Conservation (phyloP, 2,113 vertebrate species). For the Narcine bancroftii region DNA sequence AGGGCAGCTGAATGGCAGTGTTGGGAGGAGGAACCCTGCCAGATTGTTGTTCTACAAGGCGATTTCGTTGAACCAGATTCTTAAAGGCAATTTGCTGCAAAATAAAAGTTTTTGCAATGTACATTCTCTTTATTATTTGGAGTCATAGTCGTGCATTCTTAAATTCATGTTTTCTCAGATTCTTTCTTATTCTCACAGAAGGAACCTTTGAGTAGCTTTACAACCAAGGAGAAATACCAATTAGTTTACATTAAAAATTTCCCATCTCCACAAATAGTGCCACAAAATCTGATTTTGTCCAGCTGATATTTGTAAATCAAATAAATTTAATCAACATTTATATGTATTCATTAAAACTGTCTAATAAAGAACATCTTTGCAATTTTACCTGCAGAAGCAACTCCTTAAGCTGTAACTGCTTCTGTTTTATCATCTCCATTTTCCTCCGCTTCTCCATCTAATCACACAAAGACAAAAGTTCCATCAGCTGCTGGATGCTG, state of each 20-base stretch:
- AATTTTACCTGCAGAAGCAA: constrained; percentile 87
- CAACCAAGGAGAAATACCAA: background rate
- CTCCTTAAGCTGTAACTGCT: constrained; percentile 95
- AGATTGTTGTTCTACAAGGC: constrained; percentile 81
- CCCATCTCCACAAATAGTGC: background rate
- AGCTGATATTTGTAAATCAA: background rate
- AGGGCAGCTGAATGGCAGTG: constrained; percentile 93
- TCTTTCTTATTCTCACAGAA: constrained; percentile 44
- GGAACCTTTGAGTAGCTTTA: constrained; percentile 8
- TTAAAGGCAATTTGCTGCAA: constrained; percentile 99
- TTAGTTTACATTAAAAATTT: background rate
- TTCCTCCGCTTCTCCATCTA: constrained; percentile 90
- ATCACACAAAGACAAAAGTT: background rate
- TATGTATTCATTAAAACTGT: background rate
- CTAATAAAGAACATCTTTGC: background rate
- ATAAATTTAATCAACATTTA: background rate
- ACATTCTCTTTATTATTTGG: background rate
- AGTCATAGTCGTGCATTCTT: background rate
- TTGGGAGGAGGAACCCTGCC: constrained; percentile 82
- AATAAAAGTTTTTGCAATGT: constrained; percentile 35
- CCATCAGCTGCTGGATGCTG: background rate
- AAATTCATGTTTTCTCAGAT: background rate
- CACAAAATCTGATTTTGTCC: background rate
- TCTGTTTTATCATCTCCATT: constrained; percentile 96
- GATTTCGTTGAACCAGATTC: constrained; percentile 92